Evolutionary conservation across 2,797 vertebrate genomes (phyloP), one percentile per base, ranked within the genome.

Genomic region (Ctenochaetus hawaiiensis): DNA sequence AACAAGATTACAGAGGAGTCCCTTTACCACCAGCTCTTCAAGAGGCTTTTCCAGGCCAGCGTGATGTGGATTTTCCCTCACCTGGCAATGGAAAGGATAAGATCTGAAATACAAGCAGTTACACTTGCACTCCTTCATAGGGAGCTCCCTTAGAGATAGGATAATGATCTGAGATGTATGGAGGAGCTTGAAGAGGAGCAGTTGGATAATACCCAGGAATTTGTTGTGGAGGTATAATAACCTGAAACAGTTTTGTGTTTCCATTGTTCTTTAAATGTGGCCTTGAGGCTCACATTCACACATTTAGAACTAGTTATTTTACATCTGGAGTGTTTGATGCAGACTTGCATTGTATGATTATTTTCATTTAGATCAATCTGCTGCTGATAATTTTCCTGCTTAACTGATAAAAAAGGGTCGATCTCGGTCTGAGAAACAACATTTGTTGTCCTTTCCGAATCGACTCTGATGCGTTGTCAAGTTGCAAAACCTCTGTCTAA

Each of bases 1-100:
- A 12, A 68, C 49, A 9, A 53, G 72, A 84, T 86, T 78, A 71
- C 34, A 72, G 65, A 67, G 69, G 3, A 54, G 72, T 59, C 65
- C 23, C 62, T 37, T 48, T 64, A 58, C 52, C 63, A 11, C 10
- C 48, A 5, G 44, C 51, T 67, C 68, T 62, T 65, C 53, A 14
- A 17, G 47, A 72, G 68, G 44, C 65, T 85, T 52, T 70, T 48
- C 17, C 23, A 18, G 17, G 22, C 54, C 49, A n/a, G 68, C 8
- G 4, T 58, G 39, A n/a, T 44, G 59, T 51, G 68, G 77, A 56
- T 67, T 67, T n/a, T n/a, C 51, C 66, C 59, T 71, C 65, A 47
- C 49, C 51, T 49, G 63, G 37, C 17, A 64, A 80, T 52, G 48
- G 52, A n/a, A 18, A 51, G 41, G 72, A 86, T 78, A 67, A 58